These are phyloP conservation scores for Empidonax traillii DNA, from an alignment of 2,113 vertebrate species.

Conservation along the genomic window DNA sequence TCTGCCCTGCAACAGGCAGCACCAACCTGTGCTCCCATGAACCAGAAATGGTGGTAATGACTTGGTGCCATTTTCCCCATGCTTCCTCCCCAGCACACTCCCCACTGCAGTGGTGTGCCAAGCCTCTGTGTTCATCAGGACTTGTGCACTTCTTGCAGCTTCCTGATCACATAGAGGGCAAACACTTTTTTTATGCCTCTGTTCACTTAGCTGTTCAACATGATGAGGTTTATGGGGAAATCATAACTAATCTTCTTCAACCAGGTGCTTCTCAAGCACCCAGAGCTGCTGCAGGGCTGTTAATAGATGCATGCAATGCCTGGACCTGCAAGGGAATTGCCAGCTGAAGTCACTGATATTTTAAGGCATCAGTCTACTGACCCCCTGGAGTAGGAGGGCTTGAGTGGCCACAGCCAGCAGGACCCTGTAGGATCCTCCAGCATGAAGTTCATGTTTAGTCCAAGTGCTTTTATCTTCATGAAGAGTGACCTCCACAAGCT, in stretches of 20 bases:
- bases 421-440: not conserved
- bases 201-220: not conserved
- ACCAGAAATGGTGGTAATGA: not conserved
- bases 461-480: not conserved
- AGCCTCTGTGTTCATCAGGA: not conserved
- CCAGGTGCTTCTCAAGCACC: not conserved
- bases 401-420: accelerated
- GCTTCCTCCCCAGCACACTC: not conserved
- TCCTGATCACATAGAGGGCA: too few relatives aligned
- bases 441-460: not conserved
- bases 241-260: not conserved
- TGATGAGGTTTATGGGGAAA: not conserved
- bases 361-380: not conserved
- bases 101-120: not conserved
- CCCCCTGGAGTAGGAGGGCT: not conserved
- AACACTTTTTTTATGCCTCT: not conserved
- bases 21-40: accelerated
- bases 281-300: not conserved
- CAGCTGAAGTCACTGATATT: not conserved
- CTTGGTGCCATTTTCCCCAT: accelerated
- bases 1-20: not conserved
- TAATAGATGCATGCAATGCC: not conserved
- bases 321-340: not conserved
- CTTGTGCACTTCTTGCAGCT: not conserved
- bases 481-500: not conserved